Conservation (phyloP, 2,113 vertebrate genomes). For the Martes martes region DNA sequence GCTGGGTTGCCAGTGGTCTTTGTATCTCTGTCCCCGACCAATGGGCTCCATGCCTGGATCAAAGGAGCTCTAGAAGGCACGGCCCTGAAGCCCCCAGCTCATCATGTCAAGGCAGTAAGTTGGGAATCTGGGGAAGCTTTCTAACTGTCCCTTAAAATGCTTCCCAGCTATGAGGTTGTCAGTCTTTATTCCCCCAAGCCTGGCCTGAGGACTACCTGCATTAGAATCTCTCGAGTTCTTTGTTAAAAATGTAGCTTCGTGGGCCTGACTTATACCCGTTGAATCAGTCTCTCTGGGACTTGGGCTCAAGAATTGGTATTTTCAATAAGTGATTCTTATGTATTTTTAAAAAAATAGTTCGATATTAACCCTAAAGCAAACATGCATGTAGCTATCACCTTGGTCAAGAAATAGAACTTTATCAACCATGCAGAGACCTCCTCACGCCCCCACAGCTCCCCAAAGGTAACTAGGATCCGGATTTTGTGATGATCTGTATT, state of each 20-base stretch:
- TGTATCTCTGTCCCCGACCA: background rate
- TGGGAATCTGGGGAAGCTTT: background rate
- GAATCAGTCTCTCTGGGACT: background rate
- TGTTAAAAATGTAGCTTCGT: background rate
- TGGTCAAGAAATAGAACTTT: background rate
- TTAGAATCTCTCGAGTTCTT: background rate
- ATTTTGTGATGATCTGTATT: background rate
- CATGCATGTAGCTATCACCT: background rate
- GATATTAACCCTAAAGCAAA: background rate
- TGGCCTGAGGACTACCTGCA: background rate
- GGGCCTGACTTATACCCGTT: background rate
- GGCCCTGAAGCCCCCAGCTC: background rate
- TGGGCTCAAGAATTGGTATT: background rate
- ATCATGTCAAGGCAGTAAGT: background rate
- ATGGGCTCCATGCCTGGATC: background rate
- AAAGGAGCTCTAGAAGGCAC: background rate
- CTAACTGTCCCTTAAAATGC: background rate
- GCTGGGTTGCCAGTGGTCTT: background rate
- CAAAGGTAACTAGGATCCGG: background rate
- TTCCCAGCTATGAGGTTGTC: background rate
- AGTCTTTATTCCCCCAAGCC: background rate
- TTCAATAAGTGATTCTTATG: background rate
- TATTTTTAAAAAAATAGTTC: background rate
- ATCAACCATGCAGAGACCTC: background rate
- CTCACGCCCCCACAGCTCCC: background rate